A percentile compares a stretch with the other conserved stretches of the same genome.
These are phyloP conservation scores for Neomorphus geoffroyi DNA, from an alignment of 2,797 vertebrate genomes.

Conservation along the genomic window DNA sequence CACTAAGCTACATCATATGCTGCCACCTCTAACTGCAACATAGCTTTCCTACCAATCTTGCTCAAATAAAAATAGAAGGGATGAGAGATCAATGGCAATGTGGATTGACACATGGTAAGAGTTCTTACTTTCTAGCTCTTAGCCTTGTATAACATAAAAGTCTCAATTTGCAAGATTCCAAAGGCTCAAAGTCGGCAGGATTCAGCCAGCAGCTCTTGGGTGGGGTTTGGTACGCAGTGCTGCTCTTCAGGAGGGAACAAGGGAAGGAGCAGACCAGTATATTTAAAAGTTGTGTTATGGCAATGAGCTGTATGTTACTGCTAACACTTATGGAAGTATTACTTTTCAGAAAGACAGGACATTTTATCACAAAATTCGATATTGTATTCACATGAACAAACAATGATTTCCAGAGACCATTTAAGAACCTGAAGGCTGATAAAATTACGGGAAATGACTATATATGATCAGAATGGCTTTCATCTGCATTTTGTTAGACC, in stretches of 20 bases:
- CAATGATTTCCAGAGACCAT: slow-evolving; percentile 77
- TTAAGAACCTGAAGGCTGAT: slow-evolving; percentile 79
- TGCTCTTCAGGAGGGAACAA: slow-evolving; percentile 21
- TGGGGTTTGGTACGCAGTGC: not conserved
- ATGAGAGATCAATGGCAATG: slow-evolving; percentile 65
- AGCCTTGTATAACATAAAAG: slow-evolving; percentile 62
- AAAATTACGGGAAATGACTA: slow-evolving; percentile 84
- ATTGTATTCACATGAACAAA: slow-evolving; percentile 72
- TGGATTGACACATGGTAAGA: slow-evolving; percentile 57
- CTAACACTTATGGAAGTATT: slow-evolving; percentile 55
- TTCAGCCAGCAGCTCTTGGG: slow-evolving; percentile 41
- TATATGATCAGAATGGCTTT: slow-evolving; percentile 82
- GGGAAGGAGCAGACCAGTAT: not conserved
- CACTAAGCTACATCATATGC: slow-evolving; percentile 59
- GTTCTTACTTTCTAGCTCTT: slow-evolving; percentile 57
- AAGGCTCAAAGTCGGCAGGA: slow-evolving; percentile 32
- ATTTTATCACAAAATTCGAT: slow-evolving; percentile 69
- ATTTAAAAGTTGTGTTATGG: slow-evolving; percentile 22
- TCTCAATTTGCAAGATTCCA: slow-evolving; percentile 55
- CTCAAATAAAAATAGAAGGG: slow-evolving; percentile 69
- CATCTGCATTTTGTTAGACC: slow-evolving; percentile 82
- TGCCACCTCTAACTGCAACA: slow-evolving; percentile 53
- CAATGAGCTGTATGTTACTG: slow-evolving; percentile 28
- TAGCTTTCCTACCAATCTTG: slow-evolving; percentile 54
- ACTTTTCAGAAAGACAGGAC: slow-evolving; percentile 60